Conservation (phyloP, 2,888 invertebrate genomes). For the Ganaspis brasiliensis region DNA sequence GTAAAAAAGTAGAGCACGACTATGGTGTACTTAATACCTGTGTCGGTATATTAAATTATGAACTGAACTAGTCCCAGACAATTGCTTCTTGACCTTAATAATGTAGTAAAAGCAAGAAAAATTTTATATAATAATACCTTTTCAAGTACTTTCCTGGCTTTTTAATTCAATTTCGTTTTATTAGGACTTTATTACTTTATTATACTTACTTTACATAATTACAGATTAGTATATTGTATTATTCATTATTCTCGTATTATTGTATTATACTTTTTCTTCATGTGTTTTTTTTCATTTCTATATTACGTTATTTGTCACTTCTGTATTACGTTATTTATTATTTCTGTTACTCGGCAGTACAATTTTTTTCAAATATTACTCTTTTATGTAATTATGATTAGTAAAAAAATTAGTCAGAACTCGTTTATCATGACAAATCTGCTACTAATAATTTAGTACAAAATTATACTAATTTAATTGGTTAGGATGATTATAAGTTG, state of each 20-base stretch:
- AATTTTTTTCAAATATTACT: too few species aligned
- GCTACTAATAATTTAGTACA: too few species aligned
- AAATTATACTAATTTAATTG: too few species aligned
- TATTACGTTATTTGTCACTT: too few species aligned
- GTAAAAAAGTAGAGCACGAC: constrained; percentile 27
- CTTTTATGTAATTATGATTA: too few species aligned
- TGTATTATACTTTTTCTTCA: background rate
- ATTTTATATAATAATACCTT: background rate
- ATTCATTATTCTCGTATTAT: background rate
- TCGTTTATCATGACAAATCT: too few species aligned
- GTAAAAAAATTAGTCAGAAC: too few species aligned
- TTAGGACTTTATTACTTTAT: background rate
- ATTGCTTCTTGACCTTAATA: constrained; percentile 19
- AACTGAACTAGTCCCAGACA: constrained; percentile 17
- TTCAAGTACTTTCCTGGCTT: background rate
- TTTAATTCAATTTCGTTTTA: background rate
- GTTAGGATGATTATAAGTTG: too few species aligned
- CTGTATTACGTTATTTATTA: too few species aligned
- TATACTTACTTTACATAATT: background rate
- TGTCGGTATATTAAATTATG: constrained; percentile 38
- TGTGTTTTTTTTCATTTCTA: too few species aligned
- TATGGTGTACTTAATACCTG: constrained; percentile 21
- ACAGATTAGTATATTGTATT: too few species aligned
- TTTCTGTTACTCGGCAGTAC: too few species aligned
- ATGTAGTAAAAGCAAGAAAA: constrained; percentile 5